Conservation (phyloP, 2,797 vertebrate species). For the Mus minutoides region DNA sequence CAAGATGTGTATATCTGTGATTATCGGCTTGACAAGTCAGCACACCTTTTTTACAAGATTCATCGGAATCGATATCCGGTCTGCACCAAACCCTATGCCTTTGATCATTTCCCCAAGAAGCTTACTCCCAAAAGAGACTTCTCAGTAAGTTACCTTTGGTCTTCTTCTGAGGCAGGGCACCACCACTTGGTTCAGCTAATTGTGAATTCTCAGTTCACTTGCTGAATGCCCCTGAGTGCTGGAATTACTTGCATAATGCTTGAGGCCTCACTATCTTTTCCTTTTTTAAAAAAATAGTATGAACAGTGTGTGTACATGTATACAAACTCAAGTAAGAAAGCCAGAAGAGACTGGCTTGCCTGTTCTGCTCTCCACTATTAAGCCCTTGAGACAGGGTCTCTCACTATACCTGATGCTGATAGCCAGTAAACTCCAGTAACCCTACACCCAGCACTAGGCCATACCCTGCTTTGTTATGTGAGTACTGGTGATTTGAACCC, state of each 20-base stretch:
- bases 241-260: not conserved
- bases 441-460: not conserved
- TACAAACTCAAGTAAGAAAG: not conserved
- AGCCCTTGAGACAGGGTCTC: not conserved
- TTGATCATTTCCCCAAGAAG: constrained; percentile 98
- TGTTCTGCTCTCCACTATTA: not conserved
- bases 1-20: constrained; percentile 99
- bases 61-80: constrained; percentile 98
- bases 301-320: not conserved
- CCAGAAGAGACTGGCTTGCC: not conserved
- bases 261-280: not conserved
- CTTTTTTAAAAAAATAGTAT: not conserved
- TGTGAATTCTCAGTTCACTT: not conserved
- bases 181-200: not conserved
- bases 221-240: not conserved
- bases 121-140: constrained; percentile 98
- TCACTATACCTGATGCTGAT: not conserved
- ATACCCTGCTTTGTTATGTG: not conserved
- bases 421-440: not conserved
- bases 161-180: not conserved
- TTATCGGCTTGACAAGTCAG: constrained; percentile 98
- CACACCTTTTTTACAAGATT: constrained; percentile 99
- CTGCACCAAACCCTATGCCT: constrained; percentile 98
- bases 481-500: not conserved
- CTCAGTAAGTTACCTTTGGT: constrained; percentile 89